phyloP scores from a whole-genome alignment of 2,888 invertebrate genomes.

The Drosophila pullipes region DNA sequence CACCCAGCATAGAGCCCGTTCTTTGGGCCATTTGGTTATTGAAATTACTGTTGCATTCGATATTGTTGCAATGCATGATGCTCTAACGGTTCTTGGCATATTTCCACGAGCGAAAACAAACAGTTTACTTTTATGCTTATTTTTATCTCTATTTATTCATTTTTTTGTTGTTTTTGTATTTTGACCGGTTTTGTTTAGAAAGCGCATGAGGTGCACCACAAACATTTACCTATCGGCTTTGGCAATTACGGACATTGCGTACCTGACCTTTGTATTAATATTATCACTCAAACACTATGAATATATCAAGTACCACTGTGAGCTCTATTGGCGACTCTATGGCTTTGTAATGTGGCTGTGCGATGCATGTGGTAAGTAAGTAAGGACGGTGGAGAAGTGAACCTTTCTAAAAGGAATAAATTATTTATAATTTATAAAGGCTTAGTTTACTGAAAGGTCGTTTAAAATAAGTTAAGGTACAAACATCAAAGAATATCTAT shows the following conservation, averaged over 20 bases:
- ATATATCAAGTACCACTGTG: conserved; percentile 86
- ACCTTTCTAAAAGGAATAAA: no score
- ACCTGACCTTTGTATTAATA: conserved; percentile 88
- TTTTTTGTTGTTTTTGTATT: neutral
- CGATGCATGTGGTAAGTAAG: conserved; percentile 89
- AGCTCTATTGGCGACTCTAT: conserved; percentile 88
- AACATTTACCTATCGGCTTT: conserved; percentile 91
- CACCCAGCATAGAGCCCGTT: conserved; percentile 9
- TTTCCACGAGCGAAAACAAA: conserved; percentile 47
- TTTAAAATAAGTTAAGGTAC: neutral
- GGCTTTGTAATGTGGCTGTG: conserved; percentile 88
- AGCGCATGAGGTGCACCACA: conserved; percentile 91
- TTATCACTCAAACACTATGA: conserved; percentile 88
- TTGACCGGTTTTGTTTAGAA: conserved; percentile 78
- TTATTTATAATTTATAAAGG: no score
- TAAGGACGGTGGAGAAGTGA: conserved; percentile 37
- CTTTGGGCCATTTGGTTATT: conserved; percentile 63
- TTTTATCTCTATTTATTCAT: conserved; percentile 26
- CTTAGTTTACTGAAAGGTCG: neutral
- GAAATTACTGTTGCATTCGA: conserved; percentile 73
- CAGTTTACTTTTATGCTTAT: conserved; percentile 40
- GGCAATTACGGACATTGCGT: conserved; percentile 90
- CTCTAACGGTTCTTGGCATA: conserved; percentile 40
- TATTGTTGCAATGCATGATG: conserved; percentile 13
- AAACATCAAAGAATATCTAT: neutral